Base-by-base conservation (phyloP, 2,797 vertebrate genomes). In the Octomys mimax region DNA sequence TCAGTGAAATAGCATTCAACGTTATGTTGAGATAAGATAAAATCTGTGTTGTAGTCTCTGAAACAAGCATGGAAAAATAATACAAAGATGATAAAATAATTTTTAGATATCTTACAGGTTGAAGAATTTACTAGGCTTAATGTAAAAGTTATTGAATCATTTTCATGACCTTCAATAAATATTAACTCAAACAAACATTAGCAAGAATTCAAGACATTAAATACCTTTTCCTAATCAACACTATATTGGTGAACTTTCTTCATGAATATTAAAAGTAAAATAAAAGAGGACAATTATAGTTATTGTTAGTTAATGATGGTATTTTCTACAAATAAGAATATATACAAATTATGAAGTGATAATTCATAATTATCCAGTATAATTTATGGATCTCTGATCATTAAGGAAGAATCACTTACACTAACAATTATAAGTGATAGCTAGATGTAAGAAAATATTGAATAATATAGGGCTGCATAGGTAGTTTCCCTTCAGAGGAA, bases 391-490 rank as follows among this genome's bases (percentile, higher is more conserved):
- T 57, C 46, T 36, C 70, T 78, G 12, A 59, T 87, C 31, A 61
- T 82, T 68, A 77, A 87, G 59, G 21, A 71, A 52, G 68, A 91
- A 83, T 77, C 16, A 77, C 22, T 88, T 88, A 5, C 26, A 95
- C 52, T 39, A 62, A 1, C 78, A 42, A 39, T 7, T 14, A 12
- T 52, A 88, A 78, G 21, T 52, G 33, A 61, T 61, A 52, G 39
- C 7, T 77, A 52, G 14, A 39, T 21, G 68, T 13, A 86, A 81
- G 57, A 36, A 86, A 71, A 24, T 1, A 64, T 61, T 90, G 64
- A 18, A n/a, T 61, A 80, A 68, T 14, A 42, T 13, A 49, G 10
- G 24, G 2, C 9, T 68, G 81, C 80, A 68, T 21, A 8, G 36
- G 14, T 75, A 59, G 10, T 52, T 66, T n/a, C 2, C 1, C 26